Percentiles rank a stretch among this genome's conserved stretches.
Conservation (phyloP, 2,113 vertebrate species). For the Arizona elegans region DNA sequence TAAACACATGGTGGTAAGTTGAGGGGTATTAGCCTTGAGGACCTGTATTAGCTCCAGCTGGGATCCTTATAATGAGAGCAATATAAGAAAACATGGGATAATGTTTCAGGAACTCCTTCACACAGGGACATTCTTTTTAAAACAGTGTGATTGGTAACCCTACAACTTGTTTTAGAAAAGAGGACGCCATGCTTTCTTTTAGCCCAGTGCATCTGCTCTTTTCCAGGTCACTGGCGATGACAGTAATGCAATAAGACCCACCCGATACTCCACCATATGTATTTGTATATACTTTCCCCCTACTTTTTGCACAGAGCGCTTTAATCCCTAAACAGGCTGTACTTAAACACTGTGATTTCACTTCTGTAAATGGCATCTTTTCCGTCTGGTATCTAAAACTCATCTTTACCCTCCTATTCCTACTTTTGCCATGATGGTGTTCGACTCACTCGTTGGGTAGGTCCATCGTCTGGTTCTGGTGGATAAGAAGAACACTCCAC, state of each 20-base stretch:
- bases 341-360: background rate
- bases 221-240: background rate
- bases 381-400: background rate
- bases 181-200: background rate
- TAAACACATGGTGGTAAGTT: background rate
- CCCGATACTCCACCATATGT: background rate
- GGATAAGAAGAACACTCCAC: conserved; percentile 78
- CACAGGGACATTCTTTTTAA: background rate
- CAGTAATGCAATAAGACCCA: background rate
- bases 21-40: background rate
- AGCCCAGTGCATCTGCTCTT: background rate
- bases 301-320: background rate
- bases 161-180: background rate
- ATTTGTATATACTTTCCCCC: background rate
- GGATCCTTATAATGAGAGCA: background rate
- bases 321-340: background rate
- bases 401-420: background rate
- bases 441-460: conserved; percentile 61
- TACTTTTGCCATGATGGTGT: background rate
- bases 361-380: background rate
- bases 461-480: conserved; percentile 95
- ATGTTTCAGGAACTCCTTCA: background rate
- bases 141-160: background rate
- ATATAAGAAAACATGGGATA: background rate
- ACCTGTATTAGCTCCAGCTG: background rate